Evolutionary conservation across 2,888 invertebrate genomes (phyloP).

Genomic region (Netelia virgata): DNA sequence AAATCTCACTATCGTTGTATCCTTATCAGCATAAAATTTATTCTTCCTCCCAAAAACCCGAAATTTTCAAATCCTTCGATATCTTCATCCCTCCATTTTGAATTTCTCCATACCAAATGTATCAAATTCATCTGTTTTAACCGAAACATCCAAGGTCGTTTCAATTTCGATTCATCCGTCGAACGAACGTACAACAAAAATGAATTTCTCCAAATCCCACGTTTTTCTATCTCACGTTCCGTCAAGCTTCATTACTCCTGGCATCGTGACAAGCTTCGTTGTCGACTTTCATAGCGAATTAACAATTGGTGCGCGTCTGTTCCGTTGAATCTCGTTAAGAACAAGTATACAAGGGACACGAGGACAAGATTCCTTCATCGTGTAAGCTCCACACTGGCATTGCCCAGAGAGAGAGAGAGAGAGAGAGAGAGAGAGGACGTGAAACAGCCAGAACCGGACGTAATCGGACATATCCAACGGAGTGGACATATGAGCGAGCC

Average conservation of each 20-base stretch:
- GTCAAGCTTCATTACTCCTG: too few species aligned
- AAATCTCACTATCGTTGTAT: constrained; percentile 26
- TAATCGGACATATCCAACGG: constrained; percentile 23
- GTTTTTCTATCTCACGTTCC: too few species aligned
- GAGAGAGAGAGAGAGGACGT: constrained; percentile 37
- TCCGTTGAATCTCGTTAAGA: background rate
- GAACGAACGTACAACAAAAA: too few species aligned
- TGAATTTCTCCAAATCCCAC: too few species aligned
- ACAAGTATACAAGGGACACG: background rate
- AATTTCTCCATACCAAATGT: too few species aligned
- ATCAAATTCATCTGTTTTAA: too few species aligned
- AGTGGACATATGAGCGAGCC: constrained; percentile 4
- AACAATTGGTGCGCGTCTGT: constrained; percentile 4
- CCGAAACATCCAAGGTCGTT: too few species aligned
- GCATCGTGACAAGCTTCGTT: background rate
- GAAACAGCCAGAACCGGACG: constrained; percentile 10
- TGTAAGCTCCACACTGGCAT: constrained; percentile 5
- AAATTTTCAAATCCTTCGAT: background rate
- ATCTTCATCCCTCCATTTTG: background rate
- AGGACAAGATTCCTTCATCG: background rate
- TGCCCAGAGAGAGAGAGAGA: background rate
- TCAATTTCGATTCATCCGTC: too few species aligned
- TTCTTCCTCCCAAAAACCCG: background rate
- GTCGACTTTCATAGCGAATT: background rate
- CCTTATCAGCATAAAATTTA: background rate